Base-by-base conservation (phyloP, 1,140 invertebrate genomes). In the Panagrolaimus sp. region DNA sequence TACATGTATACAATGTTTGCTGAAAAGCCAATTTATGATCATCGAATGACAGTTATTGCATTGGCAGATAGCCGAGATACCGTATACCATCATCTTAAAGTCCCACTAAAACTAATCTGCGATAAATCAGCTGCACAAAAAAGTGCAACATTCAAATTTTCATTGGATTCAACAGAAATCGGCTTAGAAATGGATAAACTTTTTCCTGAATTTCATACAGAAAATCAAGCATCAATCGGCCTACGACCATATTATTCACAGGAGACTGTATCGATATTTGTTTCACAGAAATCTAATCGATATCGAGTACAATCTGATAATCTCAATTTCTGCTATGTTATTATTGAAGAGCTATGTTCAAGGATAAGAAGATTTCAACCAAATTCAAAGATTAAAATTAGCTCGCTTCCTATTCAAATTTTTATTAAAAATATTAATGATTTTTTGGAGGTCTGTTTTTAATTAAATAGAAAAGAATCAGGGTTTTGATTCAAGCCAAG, bases 241-340 rank as follows among this genome's bases (percentile, higher is more conserved):
- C 51, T 76, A n/a, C 76, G 78, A 42, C 74, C 74, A 13, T 76
- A 72, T 57, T 64, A 63, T 46, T 23, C 46, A 9, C 51, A 75
- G 9, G 25, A 43, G 5, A 42, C 57, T 38, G 72, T 76, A 11
- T 76, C 74, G 45, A 45, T 76, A 13, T 76, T 76, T 47, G 63
- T 70, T 44, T 74, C 74, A 42, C 27, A 63, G 9, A 76, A 76
- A 67, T 75, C 63, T 43, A 71, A 68, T 44, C 66, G 74, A 31
- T 76, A 76, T 64, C 57, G 74, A 20, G 65, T 76, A 5, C 74
- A 76, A 74, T 78, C 76, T 11, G 71, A 76, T 16, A 73, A 53
- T 11, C 61, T 57, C 7, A 76, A 78, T 7, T 78, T 78, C 63
- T 31, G 79, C 20, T 74, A 20, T 68, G 57, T 70, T 31, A 45